A percentile compares a stretch with the other conserved stretches of the same genome.
phyloP scores from a whole-genome alignment of 1,140 invertebrate species.

The Dinoponera quadriceps region DNA sequence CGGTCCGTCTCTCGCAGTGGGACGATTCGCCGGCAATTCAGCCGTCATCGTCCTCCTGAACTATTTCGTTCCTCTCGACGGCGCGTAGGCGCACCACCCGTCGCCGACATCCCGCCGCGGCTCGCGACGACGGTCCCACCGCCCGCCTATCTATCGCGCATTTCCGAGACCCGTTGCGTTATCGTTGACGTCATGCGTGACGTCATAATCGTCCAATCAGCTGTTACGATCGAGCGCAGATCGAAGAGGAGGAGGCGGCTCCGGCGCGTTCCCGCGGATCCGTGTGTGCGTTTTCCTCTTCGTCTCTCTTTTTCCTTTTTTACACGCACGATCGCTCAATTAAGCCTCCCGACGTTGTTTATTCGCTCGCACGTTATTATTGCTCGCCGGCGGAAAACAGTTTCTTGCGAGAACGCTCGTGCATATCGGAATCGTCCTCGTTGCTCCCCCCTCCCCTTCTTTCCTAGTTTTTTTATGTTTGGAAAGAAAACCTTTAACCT shows the following conservation, averaged over 20 bases:
- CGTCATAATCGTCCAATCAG: slow-evolving; percentile 8
- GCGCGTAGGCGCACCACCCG: slow-evolving; percentile 15
- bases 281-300: not conserved
- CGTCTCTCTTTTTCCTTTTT: not conserved
- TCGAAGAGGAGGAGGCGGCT: not conserved
- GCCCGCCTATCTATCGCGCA: not conserved
- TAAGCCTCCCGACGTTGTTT: not conserved
- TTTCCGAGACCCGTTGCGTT: not conserved
- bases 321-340: not conserved
- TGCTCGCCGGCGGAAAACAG: not conserved
- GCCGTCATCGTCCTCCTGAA: slow-evolving; percentile 12
- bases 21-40: not conserved
- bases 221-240: not conserved
- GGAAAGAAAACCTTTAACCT: not conserved
- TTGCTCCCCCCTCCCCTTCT: not conserved
- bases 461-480: not conserved
- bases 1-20: not conserved
- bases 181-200: slow-evolving; percentile 30
- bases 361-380: slow-evolving; percentile 1
- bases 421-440: too few relatives aligned
- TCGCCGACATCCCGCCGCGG: slow-evolving; percentile 3
- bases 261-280: not conserved
- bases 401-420: not conserved
- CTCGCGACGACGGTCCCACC: not conserved
- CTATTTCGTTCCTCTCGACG: slow-evolving; percentile 1